Base-by-base conservation (phyloP, 1,140 invertebrate species). In the Patella vulgata region DNA sequence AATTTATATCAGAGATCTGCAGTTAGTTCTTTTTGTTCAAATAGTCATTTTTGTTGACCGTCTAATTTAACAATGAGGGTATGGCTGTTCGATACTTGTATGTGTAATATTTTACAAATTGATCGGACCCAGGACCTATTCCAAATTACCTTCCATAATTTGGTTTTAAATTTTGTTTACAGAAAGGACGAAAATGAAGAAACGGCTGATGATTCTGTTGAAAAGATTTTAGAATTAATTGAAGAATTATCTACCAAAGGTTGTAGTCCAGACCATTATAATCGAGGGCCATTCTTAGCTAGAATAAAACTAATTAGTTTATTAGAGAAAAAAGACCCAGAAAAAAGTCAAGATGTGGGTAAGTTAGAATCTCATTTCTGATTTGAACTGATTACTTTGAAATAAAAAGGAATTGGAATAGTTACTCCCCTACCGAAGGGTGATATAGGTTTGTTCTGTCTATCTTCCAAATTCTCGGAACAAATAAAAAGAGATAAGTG, bases 281-380 rank as follows among this genome's bases (percentile, higher is more conserved):
- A 86, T 59, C 80, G 94, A 53, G 93, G 92, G 2, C 92, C 93
- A 0, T 92, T 91, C 82, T 86, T 96, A 64, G 93, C 93, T 17
- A 86, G 90, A 21, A 85, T 97, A 53, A 91, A 94, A 79, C 84
- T 95, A 6, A 89, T 89, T 85, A 83, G 89, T 80, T 84, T 88
- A 74, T 83, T 92, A 56, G 77, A 85, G 1, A 82, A 86, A 51
- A 82, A 59, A 43, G 54, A 62, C 25, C 46, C 36, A 5, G 52
- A 58, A 1, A 42, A 55, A 28, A 31, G 50, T 19, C 39, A 43
- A 31, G 30, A 57, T 48, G 59, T 54, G 36, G 73, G 65, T 61
- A 51, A 40, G 64, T 63, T 52, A 47, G 59, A 54, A 59, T 36
- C 43, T 28, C 31, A 25, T 46, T 30, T 36, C 21, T 43, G 28